Evolutionary conservation across 2,797 vertebrate genomes (phyloP).

Genomic region (Antrozous pallidus): DNA sequence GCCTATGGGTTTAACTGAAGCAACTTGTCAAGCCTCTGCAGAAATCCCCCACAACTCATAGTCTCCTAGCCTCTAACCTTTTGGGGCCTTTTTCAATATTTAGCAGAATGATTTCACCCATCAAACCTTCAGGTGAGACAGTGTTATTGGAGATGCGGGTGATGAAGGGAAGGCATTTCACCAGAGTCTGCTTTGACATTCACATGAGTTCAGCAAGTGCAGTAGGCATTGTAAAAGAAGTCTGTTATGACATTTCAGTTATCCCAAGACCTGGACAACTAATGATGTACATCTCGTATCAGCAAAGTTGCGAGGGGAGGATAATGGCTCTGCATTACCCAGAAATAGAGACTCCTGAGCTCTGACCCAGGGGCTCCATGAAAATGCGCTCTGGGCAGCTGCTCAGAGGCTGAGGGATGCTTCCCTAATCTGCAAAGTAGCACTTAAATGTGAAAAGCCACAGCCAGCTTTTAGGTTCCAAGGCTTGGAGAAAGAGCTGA

Average conservation of each 20-base stretch:
- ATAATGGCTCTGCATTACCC: neutral
- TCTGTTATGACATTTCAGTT: neutral
- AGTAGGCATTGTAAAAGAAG: neutral
- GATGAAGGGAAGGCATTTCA: neutral
- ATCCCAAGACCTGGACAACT: neutral
- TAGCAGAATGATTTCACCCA: neutral
- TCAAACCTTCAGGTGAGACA: fast-evolving
- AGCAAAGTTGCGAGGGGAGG: neutral
- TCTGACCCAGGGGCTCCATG: neutral
- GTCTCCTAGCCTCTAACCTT: neutral
- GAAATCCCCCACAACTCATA: neutral
- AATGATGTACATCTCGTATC: neutral
- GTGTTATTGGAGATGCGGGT: neutral
- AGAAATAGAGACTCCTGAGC: neutral
- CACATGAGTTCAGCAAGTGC: neutral
- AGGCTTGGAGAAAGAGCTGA: no score
- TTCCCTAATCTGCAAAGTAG: neutral
- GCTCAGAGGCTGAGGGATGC: neutral
- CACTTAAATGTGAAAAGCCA: neutral
- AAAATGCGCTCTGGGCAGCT: neutral
- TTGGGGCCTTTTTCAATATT: neutral
- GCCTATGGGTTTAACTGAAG: neutral
- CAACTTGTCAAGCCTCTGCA: neutral
- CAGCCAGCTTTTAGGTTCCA: no score
- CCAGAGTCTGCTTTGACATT: neutral